Percentiles rank a stretch among this genome's conserved stretches.
phyloP scores from a whole-genome alignment of 1,140 invertebrate species.

The Heliothis subflexa region DNA sequence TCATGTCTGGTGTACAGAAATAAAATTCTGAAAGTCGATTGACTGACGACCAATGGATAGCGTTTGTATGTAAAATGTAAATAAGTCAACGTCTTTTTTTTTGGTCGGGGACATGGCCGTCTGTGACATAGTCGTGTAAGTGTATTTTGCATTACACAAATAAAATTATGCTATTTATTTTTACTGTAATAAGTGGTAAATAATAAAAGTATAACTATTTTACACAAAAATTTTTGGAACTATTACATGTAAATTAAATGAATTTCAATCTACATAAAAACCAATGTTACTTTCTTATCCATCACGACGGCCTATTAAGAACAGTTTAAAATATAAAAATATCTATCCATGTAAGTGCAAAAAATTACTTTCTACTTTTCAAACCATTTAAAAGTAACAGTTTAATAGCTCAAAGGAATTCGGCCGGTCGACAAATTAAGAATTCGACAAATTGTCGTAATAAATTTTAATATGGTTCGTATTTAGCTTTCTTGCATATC shows the following conservation, averaged over 20 bases:
- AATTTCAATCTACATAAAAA: not conserved
- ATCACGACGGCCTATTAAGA: not conserved
- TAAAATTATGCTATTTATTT: no score
- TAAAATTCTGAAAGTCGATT: constrained; percentile 49
- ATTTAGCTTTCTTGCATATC: constrained; percentile 8
- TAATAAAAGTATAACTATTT: no score
- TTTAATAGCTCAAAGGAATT: not conserved
- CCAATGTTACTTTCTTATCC: not conserved
- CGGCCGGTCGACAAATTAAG: constrained; percentile 13
- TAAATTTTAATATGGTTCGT: constrained; percentile 32
- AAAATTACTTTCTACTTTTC: constrained; percentile 15
- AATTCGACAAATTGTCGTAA: constrained; percentile 18
- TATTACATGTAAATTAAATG: not conserved
- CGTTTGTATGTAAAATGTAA: constrained; percentile 49
- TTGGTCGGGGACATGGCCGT: constrained; percentile 11
- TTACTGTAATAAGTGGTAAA: no score
- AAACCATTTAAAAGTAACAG: not conserved
- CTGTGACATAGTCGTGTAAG: constrained; percentile 18
- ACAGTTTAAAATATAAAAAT: not conserved
- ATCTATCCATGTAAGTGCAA: constrained; percentile 12
- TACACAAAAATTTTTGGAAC: not conserved
- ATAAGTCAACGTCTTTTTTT: constrained; percentile 47
- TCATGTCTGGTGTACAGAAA: constrained; percentile 42
- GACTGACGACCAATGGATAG: constrained; percentile 51
- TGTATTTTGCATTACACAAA: not conserved